These are phyloP conservation scores for Numida meleagris DNA, from an alignment of 2,113 vertebrate genomes.

Conservation along the genomic window DNA sequence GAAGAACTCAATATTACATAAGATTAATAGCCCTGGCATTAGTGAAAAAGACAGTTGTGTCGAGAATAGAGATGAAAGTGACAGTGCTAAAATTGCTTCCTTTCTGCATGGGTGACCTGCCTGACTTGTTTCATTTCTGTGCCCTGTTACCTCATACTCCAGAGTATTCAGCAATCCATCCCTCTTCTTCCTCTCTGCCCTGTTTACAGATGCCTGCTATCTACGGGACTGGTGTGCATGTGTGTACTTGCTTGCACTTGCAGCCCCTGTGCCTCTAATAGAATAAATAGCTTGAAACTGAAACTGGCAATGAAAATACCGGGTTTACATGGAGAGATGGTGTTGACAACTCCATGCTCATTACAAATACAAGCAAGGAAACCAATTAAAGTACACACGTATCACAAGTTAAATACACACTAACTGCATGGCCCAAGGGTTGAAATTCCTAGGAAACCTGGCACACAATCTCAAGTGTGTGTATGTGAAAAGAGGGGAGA, in stretches of 20 bases:
- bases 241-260: not conserved
- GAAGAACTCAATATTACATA: not conserved
- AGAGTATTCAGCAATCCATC: not conserved
- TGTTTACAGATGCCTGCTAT: not conserved
- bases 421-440: not conserved
- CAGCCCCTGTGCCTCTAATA: not conserved
- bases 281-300: not conserved
- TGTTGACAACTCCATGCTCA: not conserved
- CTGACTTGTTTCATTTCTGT: not conserved
- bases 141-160: not conserved
- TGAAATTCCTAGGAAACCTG: constrained; percentile 22
- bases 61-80: not conserved
- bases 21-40: not conserved
- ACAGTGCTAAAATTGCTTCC: not conserved
- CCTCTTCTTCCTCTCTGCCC: not conserved
- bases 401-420: not conserved
- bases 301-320: not conserved
- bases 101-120: not conserved
- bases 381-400: not conserved
- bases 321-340: not conserved
- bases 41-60: not conserved
- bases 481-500: not conserved
- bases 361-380: not conserved
- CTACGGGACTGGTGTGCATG: accelerated
- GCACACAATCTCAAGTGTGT: not conserved